Conservation (phyloP, 2,888 invertebrate species). For the Phyto melanocephala region DNA sequence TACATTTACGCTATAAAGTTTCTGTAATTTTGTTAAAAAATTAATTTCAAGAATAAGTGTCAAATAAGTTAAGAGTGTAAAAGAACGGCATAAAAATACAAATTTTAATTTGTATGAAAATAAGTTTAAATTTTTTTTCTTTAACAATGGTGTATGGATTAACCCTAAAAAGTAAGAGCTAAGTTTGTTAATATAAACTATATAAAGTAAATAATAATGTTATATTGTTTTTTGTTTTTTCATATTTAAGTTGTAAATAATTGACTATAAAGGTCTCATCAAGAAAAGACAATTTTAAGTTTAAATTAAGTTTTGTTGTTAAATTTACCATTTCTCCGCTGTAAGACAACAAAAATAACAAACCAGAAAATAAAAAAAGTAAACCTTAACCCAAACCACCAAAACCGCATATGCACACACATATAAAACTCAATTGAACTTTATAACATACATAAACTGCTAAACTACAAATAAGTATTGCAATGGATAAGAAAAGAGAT, state of each 20-base stretch:
- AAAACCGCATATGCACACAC: conserved; percentile 15
- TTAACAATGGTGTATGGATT: too few species aligned
- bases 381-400: conserved; percentile 3
- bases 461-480: background rate
- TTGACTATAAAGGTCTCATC: background rate
- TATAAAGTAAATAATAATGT: too few species aligned
- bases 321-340: conserved; percentile 31
- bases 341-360: background rate
- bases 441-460: conserved; percentile 4
- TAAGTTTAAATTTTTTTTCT: too few species aligned
- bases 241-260: background rate
- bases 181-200: too few species aligned
- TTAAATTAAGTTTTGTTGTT: conserved; percentile 48
- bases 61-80: too few species aligned
- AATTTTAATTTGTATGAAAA: too few species aligned
- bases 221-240: background rate
- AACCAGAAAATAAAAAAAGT: background rate
- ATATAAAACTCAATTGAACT: conserved; percentile 36
- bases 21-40: too few species aligned
- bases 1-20: too few species aligned
- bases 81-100: too few species aligned
- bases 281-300: conserved; percentile 40
- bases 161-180: too few species aligned
- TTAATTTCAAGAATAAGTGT: too few species aligned
- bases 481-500: background rate